Base-by-base conservation (phyloP, 2,888 invertebrate species). In the Drosophila koepferae region DNA sequence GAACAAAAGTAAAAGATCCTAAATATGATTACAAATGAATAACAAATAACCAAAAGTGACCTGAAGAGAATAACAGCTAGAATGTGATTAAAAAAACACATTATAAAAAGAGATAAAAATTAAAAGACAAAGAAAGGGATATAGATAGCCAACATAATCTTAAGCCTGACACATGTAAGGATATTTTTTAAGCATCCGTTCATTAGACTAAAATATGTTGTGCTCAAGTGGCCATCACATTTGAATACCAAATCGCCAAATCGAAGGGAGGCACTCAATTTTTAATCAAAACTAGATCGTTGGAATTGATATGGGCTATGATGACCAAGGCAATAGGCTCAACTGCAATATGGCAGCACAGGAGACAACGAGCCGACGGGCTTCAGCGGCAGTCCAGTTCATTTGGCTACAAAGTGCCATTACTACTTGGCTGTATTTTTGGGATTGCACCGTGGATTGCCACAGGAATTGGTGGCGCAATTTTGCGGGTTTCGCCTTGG, bases 381-480 rank as follows among this genome's bases (percentile, higher is more conserved):
- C 49, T 23, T 2, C 14, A 20, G 12, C 23, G 4, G 31, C 66
- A 51, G 43, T 41, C 51, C 56, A 63, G 46, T 71, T 46, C 44
- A 58, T 63, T 36, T n/a, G 28, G 14, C 34, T 34, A 38, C 41
- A 43, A 60, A 44, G 43, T 38, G 67, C 28, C 31, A 14, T 43
- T 36, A 12, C 20, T 6, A 40, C 20, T 54, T 23, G 51, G 20
- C 23, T 31, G 48, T 36, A 43, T 28, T 55, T 55, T 20, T 34
- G 16, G 10, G 23, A 28, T 46, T 18, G 34, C 23, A 31, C 31
- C 46, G 59, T 56, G 41, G 38, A 72, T 64, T 61, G 72, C 53
- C 62, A 49, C 43, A 48, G 43, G 66, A 55, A 61, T 41, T 44
- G 41, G 34, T 67, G 10, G 46, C 8, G 8, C 53, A n/a, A 23